Evolutionary conservation across 92 coral and sea anemone species (phyloP), one percentile per base, ranked within the genome.

Genomic region (Micromussa lordhowensis): DNA sequence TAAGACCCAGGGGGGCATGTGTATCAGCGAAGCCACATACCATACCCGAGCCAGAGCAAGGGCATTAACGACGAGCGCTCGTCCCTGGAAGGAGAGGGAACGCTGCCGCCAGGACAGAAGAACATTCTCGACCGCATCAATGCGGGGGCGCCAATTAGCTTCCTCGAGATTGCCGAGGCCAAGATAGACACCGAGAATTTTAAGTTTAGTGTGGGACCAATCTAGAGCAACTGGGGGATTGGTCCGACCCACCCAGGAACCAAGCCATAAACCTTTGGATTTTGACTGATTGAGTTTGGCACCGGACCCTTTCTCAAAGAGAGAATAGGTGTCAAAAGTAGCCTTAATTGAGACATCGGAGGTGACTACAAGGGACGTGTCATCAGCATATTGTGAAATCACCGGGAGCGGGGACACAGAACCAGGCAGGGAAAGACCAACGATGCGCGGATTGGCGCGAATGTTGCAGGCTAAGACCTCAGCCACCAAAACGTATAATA

Each of bases 331-430:
- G 9, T 64, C 81, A 58, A 93, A 91, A 54, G 57, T 34, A 24
- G 83, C 83, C 18, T 15, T 17, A 61, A 83, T 83, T 48, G 93
- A 57, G 13, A 3, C 16, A 79, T 90, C 93, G 21, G 93, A 86
- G 24, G 75, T 74, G 40, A 68, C 16, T n/a, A 86, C 22, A 17
- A 77, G 24, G 21, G 95, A 90, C 14, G 93, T 90, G 86, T 90
- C 91, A 66, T 92, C 95, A 8, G 95, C 93, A 28, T 90, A 90
- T 31, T 78, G 93, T 4, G 88, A 73, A n/a, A n/a, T n/a, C n/a
- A n/a, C n/a, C n/a, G n/a, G n/a, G 14, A 59, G 35, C 61, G 63
- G 58, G 9, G 77, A 53, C 6, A 68, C 48, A 22, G 78, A 6
- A 2, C 86, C 86, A 18, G 93, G 88, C 21, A 90, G 80, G 5